These are phyloP conservation scores for Phyllostomus hastatus DNA, from an alignment of 2,113 vertebrate genomes.

Conservation along the genomic window DNA sequence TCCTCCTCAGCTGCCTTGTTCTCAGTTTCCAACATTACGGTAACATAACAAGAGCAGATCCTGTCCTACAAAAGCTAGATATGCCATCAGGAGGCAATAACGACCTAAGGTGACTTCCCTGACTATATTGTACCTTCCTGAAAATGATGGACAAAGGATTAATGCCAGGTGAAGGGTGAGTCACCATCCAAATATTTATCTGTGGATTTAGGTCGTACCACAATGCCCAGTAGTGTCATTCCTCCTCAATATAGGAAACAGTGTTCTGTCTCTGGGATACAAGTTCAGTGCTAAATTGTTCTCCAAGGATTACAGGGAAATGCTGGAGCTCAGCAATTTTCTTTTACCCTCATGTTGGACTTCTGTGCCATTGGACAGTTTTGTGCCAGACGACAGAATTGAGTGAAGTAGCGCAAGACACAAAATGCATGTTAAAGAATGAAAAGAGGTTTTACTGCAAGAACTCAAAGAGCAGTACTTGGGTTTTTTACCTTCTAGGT, in stretches of 20 bases:
- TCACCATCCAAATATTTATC: conserved; percentile 50
- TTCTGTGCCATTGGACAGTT: conserved; percentile 38
- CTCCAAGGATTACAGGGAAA: conserved; percentile 64
- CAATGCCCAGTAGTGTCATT: conserved; percentile 63
- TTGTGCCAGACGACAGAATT: conserved; percentile 41
- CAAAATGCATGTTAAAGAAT: not conserved
- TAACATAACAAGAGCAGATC: not conserved
- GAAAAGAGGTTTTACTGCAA: conserved; percentile 25
- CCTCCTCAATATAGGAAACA: conserved; percentile 40
- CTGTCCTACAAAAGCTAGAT: not conserved
- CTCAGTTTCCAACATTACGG: not conserved
- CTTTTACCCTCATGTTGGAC: conserved; percentile 54
- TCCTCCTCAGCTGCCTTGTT: not conserved
- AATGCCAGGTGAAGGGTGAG: conserved; percentile 32
- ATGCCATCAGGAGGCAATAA: not conserved
- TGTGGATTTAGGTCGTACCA: conserved; percentile 66
- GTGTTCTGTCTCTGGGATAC: conserved; percentile 63
- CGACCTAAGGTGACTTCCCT: not conserved
- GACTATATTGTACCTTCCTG: not conserved
- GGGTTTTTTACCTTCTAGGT: not conserved
- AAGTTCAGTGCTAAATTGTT: conserved; percentile 52
- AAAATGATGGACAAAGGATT: conserved; percentile 40
- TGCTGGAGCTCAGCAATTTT: conserved; percentile 49
- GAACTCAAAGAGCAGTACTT: not conserved
- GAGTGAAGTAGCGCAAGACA: not conserved